Percentiles rank a stretch among this genome's conserved stretches.
phyloP scores from a whole-genome alignment of 2,113 vertebrate species.

The Eublepharis macularius region DNA sequence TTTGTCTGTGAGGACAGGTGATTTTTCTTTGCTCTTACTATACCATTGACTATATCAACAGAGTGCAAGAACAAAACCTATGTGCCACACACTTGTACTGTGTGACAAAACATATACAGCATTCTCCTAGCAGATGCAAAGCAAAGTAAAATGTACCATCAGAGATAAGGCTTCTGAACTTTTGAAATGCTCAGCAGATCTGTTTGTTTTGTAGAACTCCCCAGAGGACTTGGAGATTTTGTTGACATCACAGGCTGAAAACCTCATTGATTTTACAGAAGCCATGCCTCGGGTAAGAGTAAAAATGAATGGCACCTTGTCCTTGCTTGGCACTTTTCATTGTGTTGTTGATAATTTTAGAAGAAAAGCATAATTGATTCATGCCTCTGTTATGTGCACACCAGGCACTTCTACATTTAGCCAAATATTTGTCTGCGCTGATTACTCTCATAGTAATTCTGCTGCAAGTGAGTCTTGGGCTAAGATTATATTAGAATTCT shows the following conservation, averaged over 20 bases:
- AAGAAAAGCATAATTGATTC: not conserved
- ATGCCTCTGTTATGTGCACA: not conserved
- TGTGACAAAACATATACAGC: constrained; percentile 26
- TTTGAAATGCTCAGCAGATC: constrained; percentile 4
- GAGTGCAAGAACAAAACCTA: constrained; percentile 30
- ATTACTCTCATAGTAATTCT: not conserved
- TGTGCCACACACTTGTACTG: not conserved
- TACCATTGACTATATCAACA: constrained; percentile 23
- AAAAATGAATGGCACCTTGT: constrained; percentile 39
- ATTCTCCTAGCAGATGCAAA: not conserved
- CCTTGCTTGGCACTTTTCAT: constrained; percentile 28
- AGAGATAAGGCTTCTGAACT: not conserved
- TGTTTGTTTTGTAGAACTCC: constrained; percentile 78
- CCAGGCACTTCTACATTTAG: not conserved
- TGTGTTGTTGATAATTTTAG: constrained; percentile 7
- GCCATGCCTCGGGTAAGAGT: constrained; percentile 79
- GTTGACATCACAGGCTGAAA: constrained; percentile 78
- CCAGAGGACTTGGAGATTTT: constrained; percentile 82
- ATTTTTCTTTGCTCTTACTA: constrained; percentile 24
- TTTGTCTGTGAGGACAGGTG: not conserved
- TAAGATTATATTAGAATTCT: not conserved
- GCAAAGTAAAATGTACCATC: not conserved
- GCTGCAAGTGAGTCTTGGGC: not conserved
- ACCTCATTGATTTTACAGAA: constrained; percentile 94
- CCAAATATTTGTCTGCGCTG: not conserved